phyloP scores from a whole-genome alignment of 1,140 invertebrate genomes.

The Helicorthomorpha holstii region DNA sequence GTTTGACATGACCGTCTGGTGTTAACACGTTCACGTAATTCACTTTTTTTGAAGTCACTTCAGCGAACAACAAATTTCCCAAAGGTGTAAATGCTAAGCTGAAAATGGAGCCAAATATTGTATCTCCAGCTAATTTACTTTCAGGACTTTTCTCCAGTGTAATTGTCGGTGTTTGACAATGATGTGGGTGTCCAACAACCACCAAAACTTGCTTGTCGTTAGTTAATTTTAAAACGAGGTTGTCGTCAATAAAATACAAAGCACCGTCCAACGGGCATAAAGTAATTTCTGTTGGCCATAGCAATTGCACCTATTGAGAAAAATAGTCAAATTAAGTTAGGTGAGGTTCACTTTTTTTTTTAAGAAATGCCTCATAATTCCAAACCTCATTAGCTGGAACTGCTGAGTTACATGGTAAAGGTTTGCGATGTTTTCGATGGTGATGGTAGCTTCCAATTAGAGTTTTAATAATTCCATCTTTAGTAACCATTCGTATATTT shows the following conservation, averaged over 20 bases:
- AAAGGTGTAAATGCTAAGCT: constrained; percentile 72
- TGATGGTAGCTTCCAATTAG: constrained; percentile 71
- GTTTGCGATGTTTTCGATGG: constrained; percentile 78
- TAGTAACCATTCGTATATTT: constrained; percentile 78
- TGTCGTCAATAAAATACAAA: constrained; percentile 87
- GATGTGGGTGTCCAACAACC: constrained; percentile 74
- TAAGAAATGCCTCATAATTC: background rate
- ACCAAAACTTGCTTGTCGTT: constrained; percentile 62
- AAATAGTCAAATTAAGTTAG: background rate
- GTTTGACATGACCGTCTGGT: constrained; percentile 27
- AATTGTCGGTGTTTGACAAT: too few species aligned
- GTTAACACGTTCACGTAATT: constrained; percentile 59
- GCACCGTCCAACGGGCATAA: constrained; percentile 84
- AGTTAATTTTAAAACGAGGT: constrained; percentile 77
- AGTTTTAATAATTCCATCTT: constrained; percentile 78
- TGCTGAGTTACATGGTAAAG: constrained; percentile 63
- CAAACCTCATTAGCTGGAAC: constrained; percentile 45
- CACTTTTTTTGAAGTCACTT: constrained; percentile 72
- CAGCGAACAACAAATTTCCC: constrained; percentile 84
- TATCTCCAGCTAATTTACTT: constrained; percentile 10
- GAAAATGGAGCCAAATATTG: constrained; percentile 13
- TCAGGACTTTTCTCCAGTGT: constrained; percentile 23
- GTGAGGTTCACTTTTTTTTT: background rate
- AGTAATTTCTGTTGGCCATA: constrained; percentile 88
- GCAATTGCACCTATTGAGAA: constrained; percentile 48